phyloP scores from a whole-genome alignment of 2,797 vertebrate genomes.

The Ficedula albicollis region DNA sequence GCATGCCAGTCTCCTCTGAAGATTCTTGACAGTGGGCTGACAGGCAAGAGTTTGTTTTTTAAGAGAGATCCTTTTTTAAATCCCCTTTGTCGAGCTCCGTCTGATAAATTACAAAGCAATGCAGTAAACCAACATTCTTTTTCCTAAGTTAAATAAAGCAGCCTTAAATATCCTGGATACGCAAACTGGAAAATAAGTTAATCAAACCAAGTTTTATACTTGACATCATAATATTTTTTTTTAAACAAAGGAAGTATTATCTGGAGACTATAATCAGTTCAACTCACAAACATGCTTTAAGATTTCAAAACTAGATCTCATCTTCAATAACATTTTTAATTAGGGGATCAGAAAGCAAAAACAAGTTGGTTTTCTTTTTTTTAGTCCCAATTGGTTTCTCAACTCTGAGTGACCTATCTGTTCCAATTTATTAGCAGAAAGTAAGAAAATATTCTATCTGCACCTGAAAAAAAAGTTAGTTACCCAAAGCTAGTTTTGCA shows the following conservation, averaged over 20 bases:
- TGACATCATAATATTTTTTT: neutral
- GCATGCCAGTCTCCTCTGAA: neutral
- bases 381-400: neutral
- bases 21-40: neutral
- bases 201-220: slow-evolving; percentile 18
- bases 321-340: neutral
- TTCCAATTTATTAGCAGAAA: neutral
- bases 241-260: slow-evolving; percentile 6
- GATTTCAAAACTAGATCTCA: slow-evolving; percentile 7
- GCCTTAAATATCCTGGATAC: neutral
- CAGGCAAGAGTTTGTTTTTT: neutral
- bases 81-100: neutral
- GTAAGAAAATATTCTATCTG: neutral
- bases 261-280: neutral
- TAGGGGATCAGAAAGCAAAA: neutral
- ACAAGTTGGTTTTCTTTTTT: neutral
- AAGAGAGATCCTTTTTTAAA: neutral
- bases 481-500: neutral
- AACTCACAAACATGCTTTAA: neutral
- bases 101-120: slow-evolving; percentile 1
- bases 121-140: neutral
- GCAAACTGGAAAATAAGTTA: slow-evolving; percentile 40
- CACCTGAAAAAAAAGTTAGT: neutral
- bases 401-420: neutral
- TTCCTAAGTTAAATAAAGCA: slow-evolving; percentile 6